Conservation (phyloP, 2,113 vertebrate species). For the rat (Rattus norvegicus) region GRCr8 NC_086020.1:210699001-210699500, state of each 20-base stretch:
- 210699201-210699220: not conserved
- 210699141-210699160: not conserved
- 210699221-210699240: not conserved
- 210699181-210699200: not conserved
- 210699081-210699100: not conserved
- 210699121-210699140: not conserved
- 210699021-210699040: not conserved
- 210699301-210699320: not conserved
- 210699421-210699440: not conserved
- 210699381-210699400: conserved; percentile 4
- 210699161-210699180: not conserved
- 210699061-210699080: not conserved
- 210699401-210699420: not conserved
- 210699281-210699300: not conserved
- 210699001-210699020: not conserved
- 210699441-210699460: not conserved
- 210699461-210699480: not conserved
- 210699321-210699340: not conserved
- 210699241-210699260: not conserved
- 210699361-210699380: not conserved
- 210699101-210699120: not conserved
- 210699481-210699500: not conserved
- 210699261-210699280: conserved; percentile 52
- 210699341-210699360: not conserved
- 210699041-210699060: no score